Conservation (phyloP, 2,797 vertebrate species). For the Darevskia nairensis region DNA sequence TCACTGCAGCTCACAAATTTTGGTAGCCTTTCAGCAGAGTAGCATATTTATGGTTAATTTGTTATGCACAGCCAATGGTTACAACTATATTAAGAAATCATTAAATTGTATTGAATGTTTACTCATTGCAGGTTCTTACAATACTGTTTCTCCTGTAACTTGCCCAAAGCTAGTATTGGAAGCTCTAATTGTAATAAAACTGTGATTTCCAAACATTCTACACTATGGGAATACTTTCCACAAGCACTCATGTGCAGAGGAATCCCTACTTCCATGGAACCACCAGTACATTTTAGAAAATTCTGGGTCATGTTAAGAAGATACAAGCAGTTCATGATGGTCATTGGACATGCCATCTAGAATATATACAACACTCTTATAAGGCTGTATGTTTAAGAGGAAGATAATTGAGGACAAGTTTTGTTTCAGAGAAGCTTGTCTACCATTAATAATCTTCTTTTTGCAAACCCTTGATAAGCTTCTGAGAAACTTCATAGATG, state of each 20-base stretch:
- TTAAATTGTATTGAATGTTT: conserved; percentile 75
- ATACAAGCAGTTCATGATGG: neutral
- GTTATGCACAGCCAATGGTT: conserved; percentile 77
- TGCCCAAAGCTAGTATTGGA: conserved; percentile 39
- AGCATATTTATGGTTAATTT: conserved; percentile 80
- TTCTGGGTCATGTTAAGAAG: neutral
- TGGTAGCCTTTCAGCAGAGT: conserved; percentile 79
- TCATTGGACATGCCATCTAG: too few relatives aligned
- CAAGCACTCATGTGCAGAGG: neutral
- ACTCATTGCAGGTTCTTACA: conserved; percentile 65
- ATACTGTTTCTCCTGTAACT: conserved; percentile 33
- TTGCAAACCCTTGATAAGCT: neutral
- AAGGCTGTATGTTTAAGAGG: neutral
- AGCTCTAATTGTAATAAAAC: conserved; percentile 24
- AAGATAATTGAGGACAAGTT: neutral
- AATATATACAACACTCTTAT: neutral
- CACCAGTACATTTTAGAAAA: neutral
- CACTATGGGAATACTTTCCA: neutral
- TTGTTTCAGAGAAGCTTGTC: neutral
- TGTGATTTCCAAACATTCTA: neutral
- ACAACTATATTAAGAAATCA: conserved; percentile 75
- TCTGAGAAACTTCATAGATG: neutral
- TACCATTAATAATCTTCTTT: too few relatives aligned
- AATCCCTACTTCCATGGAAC: neutral
- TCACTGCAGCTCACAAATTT: conserved; percentile 69